These are phyloP conservation scores for Chaenocephalus aceratus DNA, from an alignment of 2,113 vertebrate species.

Conservation along the genomic window DNA sequence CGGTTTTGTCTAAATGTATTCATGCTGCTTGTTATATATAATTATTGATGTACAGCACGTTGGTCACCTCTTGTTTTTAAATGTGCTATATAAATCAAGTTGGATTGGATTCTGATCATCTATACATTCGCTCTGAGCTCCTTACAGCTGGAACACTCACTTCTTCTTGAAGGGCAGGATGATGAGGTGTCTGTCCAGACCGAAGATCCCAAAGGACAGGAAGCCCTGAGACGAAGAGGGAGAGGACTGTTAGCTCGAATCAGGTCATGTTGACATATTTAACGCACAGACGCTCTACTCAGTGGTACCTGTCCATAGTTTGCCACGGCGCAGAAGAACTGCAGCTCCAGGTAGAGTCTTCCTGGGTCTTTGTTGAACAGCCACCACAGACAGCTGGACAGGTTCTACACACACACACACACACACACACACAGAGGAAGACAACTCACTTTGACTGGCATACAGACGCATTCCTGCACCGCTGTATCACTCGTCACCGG, in stretches of 20 bases:
- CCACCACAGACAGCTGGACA: constrained; percentile 99
- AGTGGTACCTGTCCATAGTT: constrained; percentile 95
- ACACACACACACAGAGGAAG: constrained; percentile 29
- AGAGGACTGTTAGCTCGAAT: neutral
- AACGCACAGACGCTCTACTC: neutral
- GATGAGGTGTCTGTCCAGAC: constrained; percentile 96
- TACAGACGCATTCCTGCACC: too few relatives aligned
- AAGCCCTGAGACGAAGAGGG: constrained; percentile 87
- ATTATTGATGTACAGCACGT: too few relatives aligned
- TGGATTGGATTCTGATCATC: too few relatives aligned
- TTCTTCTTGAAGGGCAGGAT: constrained; percentile 96
- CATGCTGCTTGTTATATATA: too few relatives aligned
- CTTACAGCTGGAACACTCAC: constrained; percentile 62
- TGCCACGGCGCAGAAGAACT: constrained; percentile 97
- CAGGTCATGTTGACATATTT: neutral
- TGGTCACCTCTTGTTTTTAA: too few relatives aligned
- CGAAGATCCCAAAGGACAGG: constrained; percentile 96
- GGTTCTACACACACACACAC: constrained; percentile 83
- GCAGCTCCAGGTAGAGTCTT: constrained; percentile 94
- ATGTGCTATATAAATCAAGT: too few relatives aligned
- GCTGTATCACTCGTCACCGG: too few relatives aligned
- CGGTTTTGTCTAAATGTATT: too few relatives aligned
- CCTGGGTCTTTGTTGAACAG: constrained; percentile 94
- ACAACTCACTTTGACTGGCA: too few relatives aligned
- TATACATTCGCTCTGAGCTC: too few relatives aligned